Percentiles rank a stretch among this genome's conserved stretches.
phyloP scores from a whole-genome alignment of 2,888 invertebrate genomes.

The Acanthosoma haemorrhoidale region DNA sequence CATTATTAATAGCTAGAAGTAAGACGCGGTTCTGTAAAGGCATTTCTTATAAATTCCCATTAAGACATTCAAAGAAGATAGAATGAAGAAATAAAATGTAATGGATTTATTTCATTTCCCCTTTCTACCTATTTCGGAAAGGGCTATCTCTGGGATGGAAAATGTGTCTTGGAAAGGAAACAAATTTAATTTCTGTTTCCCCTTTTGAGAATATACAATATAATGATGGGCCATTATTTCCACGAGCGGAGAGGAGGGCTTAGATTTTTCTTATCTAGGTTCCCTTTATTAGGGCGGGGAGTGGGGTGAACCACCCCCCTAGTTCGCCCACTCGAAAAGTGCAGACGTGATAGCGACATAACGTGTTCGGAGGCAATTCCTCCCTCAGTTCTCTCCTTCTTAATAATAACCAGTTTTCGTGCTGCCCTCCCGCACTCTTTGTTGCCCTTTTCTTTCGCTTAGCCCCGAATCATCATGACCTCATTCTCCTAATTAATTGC shows the following conservation, averaged over 20 bases:
- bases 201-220: not conserved
- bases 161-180: not conserved
- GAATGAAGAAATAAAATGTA: too few species aligned
- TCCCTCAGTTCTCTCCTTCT: not conserved
- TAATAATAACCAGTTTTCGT: conserved; percentile 4
- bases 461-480: not conserved
- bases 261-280: conserved; percentile 4
- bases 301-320: too few species aligned
- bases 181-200: not conserved
- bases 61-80: too few species aligned
- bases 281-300: not conserved
- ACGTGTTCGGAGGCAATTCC: not conserved
- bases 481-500: not conserved
- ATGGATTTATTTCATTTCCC: too few species aligned
- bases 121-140: not conserved
- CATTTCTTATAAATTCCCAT: too few species aligned
- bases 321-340: too few species aligned
- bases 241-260: not conserved
- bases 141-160: not conserved
- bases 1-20: too few species aligned
- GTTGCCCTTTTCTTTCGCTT: not conserved
- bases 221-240: not conserved
- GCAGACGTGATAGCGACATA: conserved; percentile 11
- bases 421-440: not conserved
- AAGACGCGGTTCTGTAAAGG: too few species aligned